phyloP scores from a whole-genome alignment of 2,888 invertebrate genomes.

The Oithona nana region DNA sequence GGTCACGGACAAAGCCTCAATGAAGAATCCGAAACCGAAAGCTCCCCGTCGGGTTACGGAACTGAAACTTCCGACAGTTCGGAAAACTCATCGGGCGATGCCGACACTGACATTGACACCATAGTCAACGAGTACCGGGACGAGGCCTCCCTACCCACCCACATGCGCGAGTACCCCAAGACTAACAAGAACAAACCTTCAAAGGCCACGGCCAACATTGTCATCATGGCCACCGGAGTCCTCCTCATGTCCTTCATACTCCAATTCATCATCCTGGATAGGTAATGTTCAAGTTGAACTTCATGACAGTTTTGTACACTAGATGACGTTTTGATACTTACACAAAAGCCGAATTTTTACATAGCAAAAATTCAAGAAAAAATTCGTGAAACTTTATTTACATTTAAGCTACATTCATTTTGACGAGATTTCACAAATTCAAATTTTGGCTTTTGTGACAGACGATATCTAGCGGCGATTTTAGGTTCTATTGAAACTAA shows the following conservation, averaged over 20 bases:
- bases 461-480: too few relatives aligned
- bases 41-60: neutral
- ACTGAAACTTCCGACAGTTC: neutral
- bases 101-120: neutral
- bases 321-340: too few relatives aligned
- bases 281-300: too few relatives aligned
- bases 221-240: neutral
- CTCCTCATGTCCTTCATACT: neutral
- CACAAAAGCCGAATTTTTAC: too few relatives aligned
- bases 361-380: too few relatives aligned
- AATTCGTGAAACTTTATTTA: too few relatives aligned
- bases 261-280: neutral
- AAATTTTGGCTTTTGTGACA: too few relatives aligned
- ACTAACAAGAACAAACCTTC: neutral
- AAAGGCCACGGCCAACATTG: neutral
- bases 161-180: neutral
- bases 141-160: neutral
- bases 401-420: too few relatives aligned
- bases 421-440: too few relatives aligned
- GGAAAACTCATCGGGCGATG: too few relatives aligned
- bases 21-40: neutral
- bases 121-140: neutral
- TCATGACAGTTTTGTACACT: too few relatives aligned
- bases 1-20: too few relatives aligned
- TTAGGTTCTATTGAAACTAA: neutral